Base-by-base conservation (phyloP, 2,113 vertebrate genomes). In the Eurystomus gularis region DNA sequence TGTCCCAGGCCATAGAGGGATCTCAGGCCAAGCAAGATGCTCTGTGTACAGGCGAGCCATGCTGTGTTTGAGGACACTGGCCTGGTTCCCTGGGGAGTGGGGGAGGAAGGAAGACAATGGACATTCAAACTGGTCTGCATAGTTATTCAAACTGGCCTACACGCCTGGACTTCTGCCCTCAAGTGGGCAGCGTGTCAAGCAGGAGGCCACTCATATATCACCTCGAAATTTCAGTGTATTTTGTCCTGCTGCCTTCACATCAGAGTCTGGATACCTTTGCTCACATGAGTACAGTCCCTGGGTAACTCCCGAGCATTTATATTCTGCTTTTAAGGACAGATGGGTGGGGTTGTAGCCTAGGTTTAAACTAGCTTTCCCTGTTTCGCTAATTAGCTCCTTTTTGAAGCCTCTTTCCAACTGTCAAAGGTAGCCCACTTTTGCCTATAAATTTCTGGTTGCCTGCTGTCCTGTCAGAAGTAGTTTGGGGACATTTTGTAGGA, bases 201-300 rank as follows among this genome's bases (percentile, higher is more conserved):
- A 31, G n/a, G 42, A 39, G 11, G 18, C 11, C 11, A 9, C 11
- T n/a, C 0, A 0, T 31, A 24, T 6, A 6, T 6, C 10, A 76
- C 51, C 76, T 86, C 28, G 2, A 37, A 48, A 35, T 5, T 19
- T 46, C 55, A 48, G 23, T 37, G 64, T 23, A 25, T 46, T 62
- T 49, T 18, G 17, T 44, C 12, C 37, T 10, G 18, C 37, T 44
- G 78, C 42, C 12, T 10, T 29, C 19, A 18, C 16, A 23, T 37
- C 35, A 37, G 33, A 7, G 12, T 18, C 14, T 6, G 12, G 12
- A 18, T n/a, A 57, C 17, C 23, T 70, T 26, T 69, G 42, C 37
- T 73, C 15, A 42, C 9, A 1, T 9, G 12, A 58, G 28, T 52
- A n/a, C 7, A 7, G 24, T 51, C 49, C 16, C 52, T 55, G 11